phyloP scores from a whole-genome alignment of 1,140 invertebrate species.

The Drosophila trapezifrons region DNA sequence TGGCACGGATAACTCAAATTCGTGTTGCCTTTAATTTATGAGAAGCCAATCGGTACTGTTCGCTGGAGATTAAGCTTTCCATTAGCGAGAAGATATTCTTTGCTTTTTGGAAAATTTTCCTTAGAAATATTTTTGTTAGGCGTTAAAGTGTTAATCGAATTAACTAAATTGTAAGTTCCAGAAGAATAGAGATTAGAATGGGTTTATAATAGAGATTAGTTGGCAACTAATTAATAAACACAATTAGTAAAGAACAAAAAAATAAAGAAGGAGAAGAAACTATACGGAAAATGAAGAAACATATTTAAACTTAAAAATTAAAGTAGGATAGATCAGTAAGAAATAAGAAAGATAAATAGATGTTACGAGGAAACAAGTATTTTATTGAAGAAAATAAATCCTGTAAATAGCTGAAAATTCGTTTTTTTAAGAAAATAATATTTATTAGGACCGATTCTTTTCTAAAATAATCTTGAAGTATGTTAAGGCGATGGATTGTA shows the following conservation, averaged over 20 bases:
- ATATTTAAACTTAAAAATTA: not conserved
- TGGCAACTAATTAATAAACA: not conserved
- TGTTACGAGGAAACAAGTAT: not conserved
- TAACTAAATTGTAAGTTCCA: not conserved
- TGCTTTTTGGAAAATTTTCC: no score
- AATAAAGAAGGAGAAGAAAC: not conserved
- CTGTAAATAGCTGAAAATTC: not conserved
- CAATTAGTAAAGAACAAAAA: not conserved
- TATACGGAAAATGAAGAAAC: not conserved
- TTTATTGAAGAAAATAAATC: not conserved
- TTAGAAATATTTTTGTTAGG: not conserved
- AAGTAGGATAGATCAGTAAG: not conserved
- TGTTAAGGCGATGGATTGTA: conserved; percentile 4
- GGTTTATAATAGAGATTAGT: not conserved
- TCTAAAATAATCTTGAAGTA: not conserved
- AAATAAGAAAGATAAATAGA: not conserved
- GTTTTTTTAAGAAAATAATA: not conserved
- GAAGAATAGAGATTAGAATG: no score
- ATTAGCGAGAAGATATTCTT: no score
- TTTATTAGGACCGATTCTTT: conserved; percentile 13
- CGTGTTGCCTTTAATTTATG: not conserved
- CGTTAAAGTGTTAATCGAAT: not conserved
- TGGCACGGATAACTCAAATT: not conserved
- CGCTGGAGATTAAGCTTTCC: no score
- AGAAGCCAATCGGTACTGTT: not conserved